Evolutionary conservation across 2,888 invertebrate species (phyloP), one percentile per base, ranked within the genome.

Genomic region (Yponomeuta plumbellus): DNA sequence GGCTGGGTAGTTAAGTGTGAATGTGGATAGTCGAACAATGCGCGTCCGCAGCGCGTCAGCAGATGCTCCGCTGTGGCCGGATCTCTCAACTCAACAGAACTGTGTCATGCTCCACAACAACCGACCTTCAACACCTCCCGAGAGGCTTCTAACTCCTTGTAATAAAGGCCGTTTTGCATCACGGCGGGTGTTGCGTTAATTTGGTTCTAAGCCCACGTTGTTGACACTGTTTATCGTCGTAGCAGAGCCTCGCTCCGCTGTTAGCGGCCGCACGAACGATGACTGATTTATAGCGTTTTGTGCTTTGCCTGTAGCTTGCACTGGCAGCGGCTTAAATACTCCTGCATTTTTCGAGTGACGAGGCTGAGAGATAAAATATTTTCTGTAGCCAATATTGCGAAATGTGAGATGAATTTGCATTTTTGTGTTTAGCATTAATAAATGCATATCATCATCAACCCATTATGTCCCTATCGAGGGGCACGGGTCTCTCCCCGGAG

Each of bases 71-170:
- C 58, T 44, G 64, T 22, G 61, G 62, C 67, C 67, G 67, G 67
- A 67, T 58, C 65, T 67, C 67, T 64, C 62, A 20, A 58, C 62
- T 62, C 59, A 58, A 52, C 64, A 65, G 62, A 67, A 65, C 65
- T 67, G 61, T 67, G 67, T 67, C 67, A 65, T 62, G 67, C 64
- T 58, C 62, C 8, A 59, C 59, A 62, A 34, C 34, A 17, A 20
- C 39, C 21, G 26, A 17, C 26, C 62, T 23, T 17, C 17, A 17
- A 11, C 62, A 17, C 34, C 39, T 26, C 39, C n/a, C n/a, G 62
- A 23, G 23, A 21, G 21, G 11, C 22, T 5, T 21, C 13, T 59
- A 59, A 8, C 21, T 21, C 22, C 21, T 59, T 20, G 59, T 59
- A 23, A 59, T 23, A 59, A 11, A 22, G 59, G 59, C 13, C 11